Percentiles rank a stretch among this genome's conserved stretches.
Evolutionary conservation across 2,888 invertebrate genomes (phyloP).

Genomic region (Meganola albula): DNA sequence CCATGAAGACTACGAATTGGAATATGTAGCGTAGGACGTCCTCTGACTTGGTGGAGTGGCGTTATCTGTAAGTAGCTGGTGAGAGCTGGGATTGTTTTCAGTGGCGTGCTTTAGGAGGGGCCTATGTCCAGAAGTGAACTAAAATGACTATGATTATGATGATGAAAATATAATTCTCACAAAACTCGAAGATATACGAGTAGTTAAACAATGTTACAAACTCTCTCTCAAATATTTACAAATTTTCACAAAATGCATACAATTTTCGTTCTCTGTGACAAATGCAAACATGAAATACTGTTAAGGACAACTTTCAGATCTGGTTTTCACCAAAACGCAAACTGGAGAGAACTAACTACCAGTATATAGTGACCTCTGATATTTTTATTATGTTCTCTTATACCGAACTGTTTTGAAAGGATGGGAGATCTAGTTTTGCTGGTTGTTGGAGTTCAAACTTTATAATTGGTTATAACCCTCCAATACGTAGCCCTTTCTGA

Average conservation of each 20-base stretch:
- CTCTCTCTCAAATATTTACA: conserved; percentile 20
- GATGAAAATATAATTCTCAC: too few species aligned
- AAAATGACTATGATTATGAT: too few species aligned
- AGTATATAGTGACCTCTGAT: conserved; percentile 28
- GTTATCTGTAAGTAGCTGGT: too few species aligned
- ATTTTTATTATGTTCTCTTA: conserved; percentile 18
- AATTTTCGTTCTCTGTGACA: conserved; percentile 40
- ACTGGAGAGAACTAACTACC: conserved; percentile 41
- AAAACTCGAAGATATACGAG: too few species aligned
- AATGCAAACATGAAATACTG: conserved; percentile 40
- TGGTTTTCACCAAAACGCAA: conserved; percentile 59
- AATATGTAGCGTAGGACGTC: too few species aligned
- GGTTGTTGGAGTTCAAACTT: conserved; percentile 54
- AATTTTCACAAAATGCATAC: conserved; percentile 35
- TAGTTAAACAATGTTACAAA: conserved; percentile 35
- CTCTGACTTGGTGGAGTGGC: too few species aligned
- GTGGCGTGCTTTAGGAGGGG: too few species aligned
- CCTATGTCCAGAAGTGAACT: too few species aligned
- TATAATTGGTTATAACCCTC: conserved; percentile 70
- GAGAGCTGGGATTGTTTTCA: too few species aligned
- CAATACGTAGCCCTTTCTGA: conserved; percentile 50
- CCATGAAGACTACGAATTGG: too few species aligned
- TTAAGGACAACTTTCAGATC: conserved; percentile 60
- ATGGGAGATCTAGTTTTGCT: conserved; percentile 30
- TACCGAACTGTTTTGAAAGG: conserved; percentile 11